These are phyloP conservation scores for Scaptomyza tumidula DNA, from an alignment of 2,888 invertebrate species.

Conservation along the genomic window DNA sequence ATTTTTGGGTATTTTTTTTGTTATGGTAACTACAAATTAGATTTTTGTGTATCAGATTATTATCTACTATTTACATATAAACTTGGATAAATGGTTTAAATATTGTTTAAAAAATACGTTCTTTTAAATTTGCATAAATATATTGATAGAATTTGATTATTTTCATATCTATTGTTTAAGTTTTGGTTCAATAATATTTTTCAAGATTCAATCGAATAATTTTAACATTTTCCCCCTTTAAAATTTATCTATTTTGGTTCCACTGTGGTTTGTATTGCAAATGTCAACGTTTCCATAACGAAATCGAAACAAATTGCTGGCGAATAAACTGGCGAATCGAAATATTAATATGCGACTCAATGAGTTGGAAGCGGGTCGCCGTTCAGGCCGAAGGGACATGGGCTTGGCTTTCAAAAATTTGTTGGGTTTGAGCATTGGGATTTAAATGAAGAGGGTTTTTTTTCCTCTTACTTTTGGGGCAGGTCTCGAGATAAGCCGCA, in stretches of 20 bases:
- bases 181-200: no score
- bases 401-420: constrained; percentile 2
- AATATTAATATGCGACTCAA: constrained; percentile 78
- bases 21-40: not conserved
- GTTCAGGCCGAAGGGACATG: constrained; percentile 1
- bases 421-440: not conserved
- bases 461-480: constrained; percentile 29
- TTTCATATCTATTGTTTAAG: no score
- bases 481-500: constrained; percentile 57
- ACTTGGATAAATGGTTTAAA: no score
- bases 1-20: not conserved
- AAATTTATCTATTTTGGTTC: not conserved
- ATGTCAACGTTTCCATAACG: constrained; percentile 42
- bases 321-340: constrained; percentile 73
- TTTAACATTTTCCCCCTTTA: no score
- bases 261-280: constrained; percentile 31
- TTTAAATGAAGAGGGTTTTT: no score
- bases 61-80: no score
- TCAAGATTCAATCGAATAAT: no score
- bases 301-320: constrained; percentile 73
- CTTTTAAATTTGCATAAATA: no score
- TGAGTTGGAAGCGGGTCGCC: constrained; percentile 69
- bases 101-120: no score
- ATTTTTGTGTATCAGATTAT: not conserved
- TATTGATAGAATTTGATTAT: no score